phyloP scores from a whole-genome alignment of 2,113 vertebrate species.

The Micronisus gabar region DNA sequence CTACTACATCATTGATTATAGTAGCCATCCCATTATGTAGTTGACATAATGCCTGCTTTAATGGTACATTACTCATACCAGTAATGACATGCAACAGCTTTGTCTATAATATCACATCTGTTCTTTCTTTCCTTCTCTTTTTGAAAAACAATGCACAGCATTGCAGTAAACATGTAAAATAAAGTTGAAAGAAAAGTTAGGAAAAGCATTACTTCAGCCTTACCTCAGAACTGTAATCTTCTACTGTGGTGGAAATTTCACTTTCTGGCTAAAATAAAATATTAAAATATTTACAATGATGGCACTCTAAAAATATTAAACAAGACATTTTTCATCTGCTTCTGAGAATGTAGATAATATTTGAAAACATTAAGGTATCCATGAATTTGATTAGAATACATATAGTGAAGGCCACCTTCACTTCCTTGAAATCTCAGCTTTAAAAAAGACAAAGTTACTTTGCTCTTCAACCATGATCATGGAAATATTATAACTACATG shows the following conservation, averaged over 20 bases:
- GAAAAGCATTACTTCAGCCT: constrained; percentile 44
- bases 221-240: constrained; percentile 97
- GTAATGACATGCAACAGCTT: not conserved
- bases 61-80: not conserved
- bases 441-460: not conserved
- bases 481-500: not conserved
- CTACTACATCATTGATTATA: not conserved
- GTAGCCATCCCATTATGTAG: not conserved
- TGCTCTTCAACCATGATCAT: not conserved
- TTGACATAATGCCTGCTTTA: not conserved
- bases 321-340: not conserved
- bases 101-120: not conserved
- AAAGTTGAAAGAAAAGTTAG: not conserved
- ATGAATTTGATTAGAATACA: not conserved
- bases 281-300: constrained; percentile 52
- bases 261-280: constrained; percentile 85
- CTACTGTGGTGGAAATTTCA: constrained; percentile 90
- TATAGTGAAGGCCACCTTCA: not conserved
- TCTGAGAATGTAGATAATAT: not conserved
- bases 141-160: not conserved
- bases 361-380: not conserved
- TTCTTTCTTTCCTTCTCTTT: not conserved
- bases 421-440: not conserved
- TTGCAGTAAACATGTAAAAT: not conserved
- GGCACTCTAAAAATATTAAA: not conserved